These are phyloP conservation scores for Scytalopus superciliaris DNA, from an alignment of 2,113 vertebrate genomes.

Conservation along the genomic window DNA sequence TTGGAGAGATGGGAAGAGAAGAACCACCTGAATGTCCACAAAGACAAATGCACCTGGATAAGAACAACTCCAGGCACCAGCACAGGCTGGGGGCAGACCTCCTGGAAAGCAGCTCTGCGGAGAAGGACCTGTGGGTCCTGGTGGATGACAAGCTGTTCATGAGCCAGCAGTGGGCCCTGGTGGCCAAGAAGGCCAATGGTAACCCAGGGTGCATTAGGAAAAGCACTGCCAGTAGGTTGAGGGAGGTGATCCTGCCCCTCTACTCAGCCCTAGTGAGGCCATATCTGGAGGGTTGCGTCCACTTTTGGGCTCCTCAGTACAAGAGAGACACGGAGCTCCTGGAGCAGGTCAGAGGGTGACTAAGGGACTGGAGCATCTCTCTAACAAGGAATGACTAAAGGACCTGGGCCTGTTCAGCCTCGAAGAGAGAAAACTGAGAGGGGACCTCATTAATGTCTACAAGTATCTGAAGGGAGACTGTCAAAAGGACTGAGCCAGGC, in stretches of 20 bases:
- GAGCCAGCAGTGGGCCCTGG: neutral
- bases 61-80: neutral
- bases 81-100: neutral
- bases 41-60: neutral
- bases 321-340: neutral
- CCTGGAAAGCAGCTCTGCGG: neutral
- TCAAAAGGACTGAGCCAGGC: neutral
- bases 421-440: fast-evolving
- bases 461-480: neutral
- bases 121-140: neutral
- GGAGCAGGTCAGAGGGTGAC: neutral
- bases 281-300: neutral
- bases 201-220: neutral
- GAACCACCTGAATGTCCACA: neutral
- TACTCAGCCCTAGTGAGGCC: neutral
- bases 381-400: neutral
- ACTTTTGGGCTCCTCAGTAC: neutral
- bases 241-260: neutral
- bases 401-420: fast-evolving
- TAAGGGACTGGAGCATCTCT: neutral
- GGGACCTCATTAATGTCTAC: fast-evolving
- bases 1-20: neutral
- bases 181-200: neutral
- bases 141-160: neutral
- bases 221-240: neutral